These are phyloP conservation scores for Trididemnum miniatum DNA, from an alignment of 23 tunicate genomes.

Conservation along the genomic window DNA sequence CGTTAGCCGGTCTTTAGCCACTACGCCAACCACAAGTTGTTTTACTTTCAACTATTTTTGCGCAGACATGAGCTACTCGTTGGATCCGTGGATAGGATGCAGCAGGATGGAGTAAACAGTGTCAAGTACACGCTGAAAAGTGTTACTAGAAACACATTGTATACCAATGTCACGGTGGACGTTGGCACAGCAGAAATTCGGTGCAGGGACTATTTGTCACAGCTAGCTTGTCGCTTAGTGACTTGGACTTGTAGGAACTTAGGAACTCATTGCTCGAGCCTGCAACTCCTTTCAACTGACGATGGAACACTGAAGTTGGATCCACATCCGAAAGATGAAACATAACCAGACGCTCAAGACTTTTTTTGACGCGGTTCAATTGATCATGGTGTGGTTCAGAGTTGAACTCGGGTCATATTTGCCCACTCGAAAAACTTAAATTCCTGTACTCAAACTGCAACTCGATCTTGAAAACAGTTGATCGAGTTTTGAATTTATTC, in stretches of 20 bases:
- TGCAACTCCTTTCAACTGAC: conserved; percentile 50
- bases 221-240: conserved; percentile 23
- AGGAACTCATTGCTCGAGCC: neutral
- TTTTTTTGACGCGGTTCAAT: too few relatives aligned
- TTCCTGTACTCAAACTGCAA: too few relatives aligned
- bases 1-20: too few relatives aligned
- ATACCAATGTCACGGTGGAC: conserved; percentile 57
- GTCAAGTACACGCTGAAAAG: conserved; percentile 28
- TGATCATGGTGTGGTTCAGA: too few relatives aligned
- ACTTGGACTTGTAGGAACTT: conserved; percentile 36
- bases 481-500: too few relatives aligned
- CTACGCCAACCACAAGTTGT: too few relatives aligned
- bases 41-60: too few relatives aligned
- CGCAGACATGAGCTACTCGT: conserved; percentile 25
- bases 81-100: conserved; percentile 22
- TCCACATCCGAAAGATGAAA: too few relatives aligned
- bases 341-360: too few relatives aligned
- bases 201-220: conserved; percentile 37
- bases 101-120: conserved; percentile 44
- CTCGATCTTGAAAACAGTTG: too few relatives aligned
- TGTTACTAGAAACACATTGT: neutral
- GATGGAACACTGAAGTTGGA: conserved; percentile 14
- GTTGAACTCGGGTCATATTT: too few relatives aligned
- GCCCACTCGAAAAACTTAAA: too few relatives aligned
- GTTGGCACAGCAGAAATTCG: conserved; percentile 55